Evolutionary conservation across 2,888 invertebrate species (phyloP).

Genomic region (Synergus japonicus): DNA sequence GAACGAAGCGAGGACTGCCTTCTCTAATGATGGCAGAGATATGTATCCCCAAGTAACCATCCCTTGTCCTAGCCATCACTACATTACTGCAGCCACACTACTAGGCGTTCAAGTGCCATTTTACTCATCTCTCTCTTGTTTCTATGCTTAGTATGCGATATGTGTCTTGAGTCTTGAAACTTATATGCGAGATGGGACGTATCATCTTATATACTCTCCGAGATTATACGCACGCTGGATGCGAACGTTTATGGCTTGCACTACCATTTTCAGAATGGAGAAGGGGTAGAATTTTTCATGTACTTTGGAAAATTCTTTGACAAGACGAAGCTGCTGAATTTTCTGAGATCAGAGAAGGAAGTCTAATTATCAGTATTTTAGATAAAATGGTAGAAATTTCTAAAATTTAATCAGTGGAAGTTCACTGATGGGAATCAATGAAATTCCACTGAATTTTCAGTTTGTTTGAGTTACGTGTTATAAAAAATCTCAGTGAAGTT

Average conservation of each 20-base stretch:
- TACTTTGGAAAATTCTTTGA: background rate
- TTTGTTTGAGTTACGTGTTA: too few species aligned
- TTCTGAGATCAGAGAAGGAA: too few species aligned
- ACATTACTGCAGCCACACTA: background rate
- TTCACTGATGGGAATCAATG: too few species aligned
- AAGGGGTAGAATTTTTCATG: background rate
- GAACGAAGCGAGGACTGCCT: slow-evolving; percentile 16
- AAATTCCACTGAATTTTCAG: too few species aligned
- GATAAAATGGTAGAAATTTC: too few species aligned
- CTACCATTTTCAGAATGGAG: background rate
- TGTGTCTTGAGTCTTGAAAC: background rate
- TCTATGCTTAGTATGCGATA: background rate
- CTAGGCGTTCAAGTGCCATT: slow-evolving; percentile 19
- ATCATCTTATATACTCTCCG: slow-evolving; percentile 5
- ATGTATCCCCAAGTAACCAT: background rate
- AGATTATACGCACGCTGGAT: slow-evolving; percentile 14
- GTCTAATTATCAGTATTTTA: too few species aligned
- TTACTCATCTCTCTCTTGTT: slow-evolving; percentile 4
- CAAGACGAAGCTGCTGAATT: too few species aligned
- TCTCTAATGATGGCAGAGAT: slow-evolving; percentile 32
- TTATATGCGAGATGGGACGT: background rate
- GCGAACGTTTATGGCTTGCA: slow-evolving; percentile 10
- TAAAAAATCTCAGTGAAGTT: background rate
- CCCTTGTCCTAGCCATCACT: background rate
- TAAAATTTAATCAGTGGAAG: too few species aligned